Conservation (phyloP, 2,888 invertebrate genomes). For the Cerastis rubricosa region DNA sequence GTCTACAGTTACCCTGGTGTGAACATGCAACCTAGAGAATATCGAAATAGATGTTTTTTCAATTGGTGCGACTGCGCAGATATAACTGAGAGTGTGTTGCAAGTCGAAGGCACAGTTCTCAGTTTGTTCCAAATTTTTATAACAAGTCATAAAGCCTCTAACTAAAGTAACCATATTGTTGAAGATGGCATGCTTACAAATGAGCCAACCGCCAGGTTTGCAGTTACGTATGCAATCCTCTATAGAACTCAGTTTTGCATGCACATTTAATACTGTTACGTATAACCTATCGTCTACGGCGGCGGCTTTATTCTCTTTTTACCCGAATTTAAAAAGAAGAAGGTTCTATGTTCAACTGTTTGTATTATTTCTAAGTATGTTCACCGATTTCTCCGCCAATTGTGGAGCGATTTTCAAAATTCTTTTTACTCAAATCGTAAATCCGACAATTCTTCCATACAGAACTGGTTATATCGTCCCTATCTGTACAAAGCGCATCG, state of each 20-base stretch:
- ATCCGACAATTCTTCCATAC: too few relatives aligned
- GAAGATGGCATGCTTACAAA: too few relatives aligned
- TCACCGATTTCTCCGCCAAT: too few relatives aligned
- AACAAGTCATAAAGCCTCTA: neutral
- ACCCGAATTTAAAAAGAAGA: too few relatives aligned
- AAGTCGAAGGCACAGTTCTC: neutral
- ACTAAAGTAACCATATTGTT: neutral
- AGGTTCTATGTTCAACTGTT: too few relatives aligned
- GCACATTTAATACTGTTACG: neutral
- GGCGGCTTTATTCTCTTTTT: neutral
- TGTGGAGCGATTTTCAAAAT: too few relatives aligned
- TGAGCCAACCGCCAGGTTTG: neutral
- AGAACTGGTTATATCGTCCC: neutral
- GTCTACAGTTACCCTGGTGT: too few relatives aligned
- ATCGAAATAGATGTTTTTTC: neutral
- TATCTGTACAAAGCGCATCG: slow-evolving; percentile 3
- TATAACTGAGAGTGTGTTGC: too few relatives aligned
- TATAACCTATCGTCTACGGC: neutral
- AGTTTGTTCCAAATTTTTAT: too few relatives aligned
- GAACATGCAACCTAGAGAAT: too few relatives aligned
- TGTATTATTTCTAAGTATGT: too few relatives aligned
- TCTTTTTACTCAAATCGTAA: neutral
- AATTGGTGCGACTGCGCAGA: too few relatives aligned
- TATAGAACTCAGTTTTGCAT: neutral
- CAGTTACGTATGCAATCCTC: neutral